These are phyloP conservation scores for Stomorhina lunata DNA, from an alignment of 2,888 invertebrate species.

Conservation along the genomic window DNA sequence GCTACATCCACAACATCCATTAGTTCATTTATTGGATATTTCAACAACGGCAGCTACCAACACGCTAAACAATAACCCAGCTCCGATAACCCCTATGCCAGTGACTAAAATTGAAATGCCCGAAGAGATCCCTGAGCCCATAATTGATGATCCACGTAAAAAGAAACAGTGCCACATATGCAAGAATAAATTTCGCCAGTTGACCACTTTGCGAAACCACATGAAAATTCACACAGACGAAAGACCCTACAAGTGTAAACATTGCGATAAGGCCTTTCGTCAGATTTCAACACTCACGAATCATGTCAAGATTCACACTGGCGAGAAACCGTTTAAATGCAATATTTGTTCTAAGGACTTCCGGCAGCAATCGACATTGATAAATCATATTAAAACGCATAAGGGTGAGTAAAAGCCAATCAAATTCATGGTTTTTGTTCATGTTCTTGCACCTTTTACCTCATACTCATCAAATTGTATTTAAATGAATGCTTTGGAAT, in stretches of 20 bases:
- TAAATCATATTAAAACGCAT: slow-evolving; percentile 77
- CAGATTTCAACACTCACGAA: slow-evolving; percentile 77
- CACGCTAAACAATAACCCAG: slow-evolving; percentile 73
- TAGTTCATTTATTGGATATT: slow-evolving; percentile 76
- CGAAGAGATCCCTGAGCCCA: slow-evolving; percentile 73
- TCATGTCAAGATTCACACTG: slow-evolving; percentile 76
- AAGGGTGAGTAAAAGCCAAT: slow-evolving; percentile 73
- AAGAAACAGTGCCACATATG: slow-evolving; percentile 78
- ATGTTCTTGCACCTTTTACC: too few species aligned
- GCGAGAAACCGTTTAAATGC: slow-evolving; percentile 77
- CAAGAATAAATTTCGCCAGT: slow-evolving; percentile 76
- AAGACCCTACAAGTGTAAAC: slow-evolving; percentile 77
- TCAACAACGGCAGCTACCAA: slow-evolving; percentile 71
- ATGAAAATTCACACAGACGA: slow-evolving; percentile 78
- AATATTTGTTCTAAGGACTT: slow-evolving; percentile 77
- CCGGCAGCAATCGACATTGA: slow-evolving; percentile 76
- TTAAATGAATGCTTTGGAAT: slow-evolving; percentile 23
- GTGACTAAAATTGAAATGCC: slow-evolving; percentile 73
- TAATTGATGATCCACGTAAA: slow-evolving; percentile 76
- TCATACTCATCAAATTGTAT: slow-evolving; percentile 36
- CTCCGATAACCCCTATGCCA: slow-evolving; percentile 74
- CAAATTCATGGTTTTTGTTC: slow-evolving; percentile 61
- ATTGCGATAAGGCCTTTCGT: slow-evolving; percentile 77
- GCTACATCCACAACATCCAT: slow-evolving; percentile 76
- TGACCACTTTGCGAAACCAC: slow-evolving; percentile 77